Evolutionary conservation across 2,888 invertebrate species (phyloP).

Genomic region (Amphipoea oculea): DNA sequence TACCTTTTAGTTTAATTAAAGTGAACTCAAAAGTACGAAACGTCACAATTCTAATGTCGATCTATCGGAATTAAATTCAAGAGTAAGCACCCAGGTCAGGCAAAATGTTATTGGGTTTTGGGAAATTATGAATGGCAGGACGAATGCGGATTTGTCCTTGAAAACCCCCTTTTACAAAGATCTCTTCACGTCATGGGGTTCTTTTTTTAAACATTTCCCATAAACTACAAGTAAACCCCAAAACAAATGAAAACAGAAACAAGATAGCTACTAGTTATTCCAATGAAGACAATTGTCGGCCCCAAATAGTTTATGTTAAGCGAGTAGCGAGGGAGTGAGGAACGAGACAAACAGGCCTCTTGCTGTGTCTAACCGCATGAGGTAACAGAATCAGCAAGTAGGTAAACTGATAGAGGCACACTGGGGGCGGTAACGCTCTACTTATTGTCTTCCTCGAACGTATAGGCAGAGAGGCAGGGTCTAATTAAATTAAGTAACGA

Average conservation of each 20-base stretch:
- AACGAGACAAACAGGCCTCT: constrained; percentile 55
- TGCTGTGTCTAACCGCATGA: constrained; percentile 52
- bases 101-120: neutral
- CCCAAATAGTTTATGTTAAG: constrained; percentile 55
- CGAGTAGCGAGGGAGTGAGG: constrained; percentile 26
- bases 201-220: neutral
- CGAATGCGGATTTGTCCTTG: neutral
- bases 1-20: too few relatives aligned
- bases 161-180: neutral
- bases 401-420: constrained; percentile 45
- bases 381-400: constrained; percentile 57
- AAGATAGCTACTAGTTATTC: constrained; percentile 34
- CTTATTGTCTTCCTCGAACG: neutral
- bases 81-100: too few relatives aligned
- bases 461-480: neutral
- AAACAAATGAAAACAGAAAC: constrained; percentile 21
- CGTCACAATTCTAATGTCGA: too few relatives aligned
- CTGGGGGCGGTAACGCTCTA: constrained; percentile 4
- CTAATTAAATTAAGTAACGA: neutral
- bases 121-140: neutral
- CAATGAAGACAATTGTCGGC: constrained; percentile 35
- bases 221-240: too few relatives aligned
- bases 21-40: too few relatives aligned
- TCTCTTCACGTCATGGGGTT: neutral
- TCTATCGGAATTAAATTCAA: too few relatives aligned